Conservation (phyloP, 1,140 invertebrate genomes). For the Drosophila rufa region DNA sequence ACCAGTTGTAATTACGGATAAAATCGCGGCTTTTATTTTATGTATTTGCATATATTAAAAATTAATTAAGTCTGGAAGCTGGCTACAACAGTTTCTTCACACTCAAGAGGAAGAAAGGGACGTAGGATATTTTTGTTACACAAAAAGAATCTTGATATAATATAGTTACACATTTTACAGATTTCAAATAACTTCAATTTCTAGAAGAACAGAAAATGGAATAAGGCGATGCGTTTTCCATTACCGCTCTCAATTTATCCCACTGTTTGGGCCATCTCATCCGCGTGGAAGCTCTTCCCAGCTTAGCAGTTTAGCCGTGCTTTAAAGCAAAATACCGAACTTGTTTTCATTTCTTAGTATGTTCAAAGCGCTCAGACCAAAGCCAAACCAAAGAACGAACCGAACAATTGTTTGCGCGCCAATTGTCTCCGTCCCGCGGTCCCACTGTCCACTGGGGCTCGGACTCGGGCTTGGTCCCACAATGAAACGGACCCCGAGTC, state of each 20-base stretch:
- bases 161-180: no score
- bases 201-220: no score
- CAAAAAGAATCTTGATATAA: no score
- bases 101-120: not conserved
- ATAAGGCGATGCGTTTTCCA: not conserved
- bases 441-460: constrained; percentile 54
- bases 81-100: no score
- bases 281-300: constrained; percentile 36
- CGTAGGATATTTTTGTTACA: not conserved
- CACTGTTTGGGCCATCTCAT: constrained; percentile 33
- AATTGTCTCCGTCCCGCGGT: constrained; percentile 55
- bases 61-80: not conserved
- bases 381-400: constrained; percentile 56
- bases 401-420: constrained; percentile 78
- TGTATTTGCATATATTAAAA: not conserved
- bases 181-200: no score
- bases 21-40: not conserved
- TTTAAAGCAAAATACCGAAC: constrained; percentile 73
- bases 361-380: constrained; percentile 36
- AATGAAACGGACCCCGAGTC: constrained; percentile 36
- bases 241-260: not conserved
- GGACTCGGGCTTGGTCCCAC: constrained; percentile 22
- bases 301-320: constrained; percentile 56
- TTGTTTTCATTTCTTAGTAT: constrained; percentile 54
- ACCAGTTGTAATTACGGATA: not conserved